phyloP scores from a whole-genome alignment of 2,113 vertebrate species.

The Ramphastos sulfuratus region DNA sequence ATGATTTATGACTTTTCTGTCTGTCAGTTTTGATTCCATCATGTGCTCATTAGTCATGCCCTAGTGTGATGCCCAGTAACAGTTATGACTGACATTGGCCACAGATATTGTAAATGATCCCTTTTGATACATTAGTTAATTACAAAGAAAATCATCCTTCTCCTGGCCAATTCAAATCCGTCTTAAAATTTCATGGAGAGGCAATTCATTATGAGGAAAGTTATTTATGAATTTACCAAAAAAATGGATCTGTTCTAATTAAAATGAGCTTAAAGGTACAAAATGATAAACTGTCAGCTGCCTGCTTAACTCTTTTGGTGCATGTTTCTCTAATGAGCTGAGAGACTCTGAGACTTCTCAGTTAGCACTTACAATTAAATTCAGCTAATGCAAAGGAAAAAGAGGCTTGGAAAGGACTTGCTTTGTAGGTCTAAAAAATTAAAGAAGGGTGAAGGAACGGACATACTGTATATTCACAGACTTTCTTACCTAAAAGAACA shows the following conservation, averaged over 20 bases:
- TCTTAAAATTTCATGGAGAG: constrained; percentile 59
- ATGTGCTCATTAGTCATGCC: constrained; percentile 31
- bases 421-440: not conserved
- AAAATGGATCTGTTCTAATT: constrained; percentile 26
- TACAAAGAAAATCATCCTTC: constrained; percentile 50
- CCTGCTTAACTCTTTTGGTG: constrained; percentile 21
- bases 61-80: not conserved
- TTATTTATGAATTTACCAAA: constrained; percentile 66
- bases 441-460: not conserved
- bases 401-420: not conserved
- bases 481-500: not conserved
- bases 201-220: constrained; percentile 35
- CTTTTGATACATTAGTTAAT: constrained; percentile 62
- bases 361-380: constrained; percentile 19
- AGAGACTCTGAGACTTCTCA: not conserved
- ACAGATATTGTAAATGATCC: constrained; percentile 42
- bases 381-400: constrained; percentile 19
- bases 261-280: constrained; percentile 54
- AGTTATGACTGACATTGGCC: constrained; percentile 35
- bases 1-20: constrained; percentile 25
- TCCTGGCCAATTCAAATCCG: constrained; percentile 46
- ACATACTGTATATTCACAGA: not conserved
- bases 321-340: constrained; percentile 21
- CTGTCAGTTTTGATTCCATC: constrained; percentile 51
- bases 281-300: constrained; percentile 42